Evolutionary conservation across 2,797 vertebrate species (phyloP).

Genomic region (Catamblyrhynchus diadema): DNA sequence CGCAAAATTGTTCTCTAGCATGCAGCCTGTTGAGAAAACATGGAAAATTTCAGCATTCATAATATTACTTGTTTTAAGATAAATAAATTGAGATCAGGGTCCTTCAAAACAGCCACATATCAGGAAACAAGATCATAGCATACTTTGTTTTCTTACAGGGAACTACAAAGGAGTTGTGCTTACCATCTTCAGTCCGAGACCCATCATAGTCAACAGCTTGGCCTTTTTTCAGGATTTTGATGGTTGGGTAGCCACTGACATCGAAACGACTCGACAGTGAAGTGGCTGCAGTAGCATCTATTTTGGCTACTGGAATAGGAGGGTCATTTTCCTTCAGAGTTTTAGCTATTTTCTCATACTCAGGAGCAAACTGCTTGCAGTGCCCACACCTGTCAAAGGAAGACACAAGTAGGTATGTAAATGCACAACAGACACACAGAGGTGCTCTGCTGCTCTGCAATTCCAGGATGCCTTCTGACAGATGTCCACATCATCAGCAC

Average conservation of each 20-base stretch:
- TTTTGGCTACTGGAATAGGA: slow-evolving; percentile 91
- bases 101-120: background rate
- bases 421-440: accelerated
- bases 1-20: background rate
- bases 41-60: background rate
- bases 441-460: background rate
- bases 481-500: background rate
- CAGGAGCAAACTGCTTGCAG: slow-evolving; percentile 93
- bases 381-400: slow-evolving; percentile 88
- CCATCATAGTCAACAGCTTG: slow-evolving; percentile 92
- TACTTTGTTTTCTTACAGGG: background rate
- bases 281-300: slow-evolving; percentile 87
- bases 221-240: slow-evolving; percentile 95
- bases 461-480: background rate
- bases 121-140: background rate
- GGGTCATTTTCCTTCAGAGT: slow-evolving; percentile 88
- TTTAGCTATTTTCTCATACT: slow-evolving; percentile 94
- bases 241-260: slow-evolving; percentile 93
- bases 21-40: background rate
- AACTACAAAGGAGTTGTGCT: background rate
- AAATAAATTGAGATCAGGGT: background rate
- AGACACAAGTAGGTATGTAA: background rate
- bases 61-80: background rate
- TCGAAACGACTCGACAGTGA: slow-evolving; percentile 84
- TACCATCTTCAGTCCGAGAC: slow-evolving; percentile 87